Conservation (phyloP, 2,797 vertebrate species). For the Synanceia verrucosa region DNA sequence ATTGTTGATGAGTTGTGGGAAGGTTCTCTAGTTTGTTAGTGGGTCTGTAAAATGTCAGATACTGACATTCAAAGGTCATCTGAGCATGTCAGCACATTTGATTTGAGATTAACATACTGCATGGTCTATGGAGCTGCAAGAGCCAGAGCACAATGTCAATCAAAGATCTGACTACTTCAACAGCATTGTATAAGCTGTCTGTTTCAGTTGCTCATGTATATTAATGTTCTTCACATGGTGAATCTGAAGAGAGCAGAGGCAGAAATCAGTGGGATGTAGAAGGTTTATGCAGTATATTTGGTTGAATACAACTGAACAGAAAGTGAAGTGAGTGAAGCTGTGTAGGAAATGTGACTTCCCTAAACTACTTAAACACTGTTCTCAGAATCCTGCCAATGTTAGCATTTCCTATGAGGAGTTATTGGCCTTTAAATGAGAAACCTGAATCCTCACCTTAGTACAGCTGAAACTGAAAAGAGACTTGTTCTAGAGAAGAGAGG, state of each 20-base stretch:
- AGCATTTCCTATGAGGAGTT: slow-evolving; percentile 16
- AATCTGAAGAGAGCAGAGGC: not conserved
- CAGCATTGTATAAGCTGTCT: slow-evolving; percentile 5
- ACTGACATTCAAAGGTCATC: slow-evolving; percentile 82
- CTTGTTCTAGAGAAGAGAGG: not conserved
- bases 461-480: slow-evolving; percentile 16
- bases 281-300: not conserved
- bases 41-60: slow-evolving; percentile 73
- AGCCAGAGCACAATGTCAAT: slow-evolving; percentile 27
- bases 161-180: slow-evolving; percentile 29
- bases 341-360: slow-evolving; percentile 16
- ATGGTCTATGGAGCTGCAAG: slow-evolving; percentile 36
- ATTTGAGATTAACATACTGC: slow-evolving; percentile 66
- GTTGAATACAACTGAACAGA: slow-evolving; percentile 3
- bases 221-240: not conserved
- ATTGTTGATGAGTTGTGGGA: slow-evolving; percentile 17
- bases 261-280: not conserved
- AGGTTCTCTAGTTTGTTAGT: slow-evolving; percentile 55
- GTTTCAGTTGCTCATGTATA: not conserved
- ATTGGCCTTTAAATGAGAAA: slow-evolving; percentile 47
- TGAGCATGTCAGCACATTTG: slow-evolving; percentile 62
- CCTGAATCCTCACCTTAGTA: slow-evolving; percentile 14
- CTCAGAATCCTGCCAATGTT: slow-evolving; percentile 4
- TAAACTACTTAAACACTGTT: slow-evolving; percentile 17
- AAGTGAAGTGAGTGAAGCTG: slow-evolving; percentile 9